Evolutionary conservation across 2,888 invertebrate genomes (phyloP), one percentile per base, ranked within the genome.

Genomic region (Odontothrips loti): DNA sequence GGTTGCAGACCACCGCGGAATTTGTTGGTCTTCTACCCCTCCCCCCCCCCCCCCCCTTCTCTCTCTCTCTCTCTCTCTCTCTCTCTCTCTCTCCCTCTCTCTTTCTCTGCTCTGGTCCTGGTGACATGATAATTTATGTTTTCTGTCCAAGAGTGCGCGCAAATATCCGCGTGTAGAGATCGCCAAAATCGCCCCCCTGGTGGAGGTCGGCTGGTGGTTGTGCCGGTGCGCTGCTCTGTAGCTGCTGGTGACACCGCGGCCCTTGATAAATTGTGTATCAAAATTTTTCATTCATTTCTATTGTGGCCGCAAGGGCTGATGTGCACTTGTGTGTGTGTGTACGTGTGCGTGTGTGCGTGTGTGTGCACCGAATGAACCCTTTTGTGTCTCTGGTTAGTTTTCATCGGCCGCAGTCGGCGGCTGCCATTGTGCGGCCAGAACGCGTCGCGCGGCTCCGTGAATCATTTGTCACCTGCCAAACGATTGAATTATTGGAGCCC

Each of bases 401-500:
- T 11, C 23, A 20, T 3, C 23, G 68, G 68, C 68, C 23, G 68
- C 68, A 12, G 68, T 23, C 23, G 23, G 68, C 68, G 23, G 34
- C 34, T 43, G 34, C 34, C 58, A 58, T 58, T 58, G 58, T 58
- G 68, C 68, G 23, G 23, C 27, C 27, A 43, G 34, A 6, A 15
- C 17, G 20, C 58, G 15, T 23, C 63, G n/a, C 63, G n/a, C 68
- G 11, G 23, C 20, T 27, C 68, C 68, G 27, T 27, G 68, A 75
- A 75, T 75, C 68, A 75, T 75, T 75, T 75, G 68, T 75, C 68
- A 75, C 68, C 68, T 75, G 68, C 68, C 68, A 75, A 75, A 75
- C 68, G 68, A 75, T 75, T 75, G 68, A 75, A 27, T 75, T 75
- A 75, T 75, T 27, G 68, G 12, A 11, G 23, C 27, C 1, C 58